Percentiles rank a stretch among this genome's conserved stretches.
phyloP scores from a whole-genome alignment of 2,797 vertebrate species.

The Anguilla anguilla region DNA sequence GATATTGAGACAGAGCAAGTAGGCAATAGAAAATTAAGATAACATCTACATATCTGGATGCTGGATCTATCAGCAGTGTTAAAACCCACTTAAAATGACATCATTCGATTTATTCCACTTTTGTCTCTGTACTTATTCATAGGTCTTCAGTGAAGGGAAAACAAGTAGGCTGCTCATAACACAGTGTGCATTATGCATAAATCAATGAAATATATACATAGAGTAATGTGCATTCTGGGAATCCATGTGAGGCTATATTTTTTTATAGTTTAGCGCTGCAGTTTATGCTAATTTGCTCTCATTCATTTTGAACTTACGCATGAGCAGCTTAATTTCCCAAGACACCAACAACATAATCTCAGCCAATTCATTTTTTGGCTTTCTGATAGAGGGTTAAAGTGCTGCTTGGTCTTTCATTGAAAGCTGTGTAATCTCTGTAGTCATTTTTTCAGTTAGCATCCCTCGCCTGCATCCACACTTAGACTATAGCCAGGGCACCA shows the following conservation, averaged over 20 bases:
- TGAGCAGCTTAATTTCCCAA: slow-evolving; percentile 16
- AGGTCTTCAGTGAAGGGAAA: not conserved
- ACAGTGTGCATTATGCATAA: not conserved
- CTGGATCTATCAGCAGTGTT: not conserved
- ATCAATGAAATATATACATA: not conserved
- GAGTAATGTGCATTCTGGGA: not conserved
- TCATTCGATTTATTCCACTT: not conserved
- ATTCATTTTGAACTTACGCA: slow-evolving; percentile 15
- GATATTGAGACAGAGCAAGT: not conserved
- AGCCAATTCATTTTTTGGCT: slow-evolving; percentile 16
- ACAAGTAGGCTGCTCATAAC: not conserved
- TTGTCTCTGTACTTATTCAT: not conserved
- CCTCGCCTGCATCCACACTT: not conserved
- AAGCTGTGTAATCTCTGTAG: no score
- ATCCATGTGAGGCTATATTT: not conserved
- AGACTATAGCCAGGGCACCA: not conserved
- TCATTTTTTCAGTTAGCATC: not conserved
- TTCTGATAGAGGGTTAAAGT: not conserved
- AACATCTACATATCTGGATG: not conserved
- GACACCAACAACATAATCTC: slow-evolving; percentile 14
- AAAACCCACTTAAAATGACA: not conserved
- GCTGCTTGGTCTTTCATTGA: not conserved
- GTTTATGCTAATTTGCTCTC: not conserved
- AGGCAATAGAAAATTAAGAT: not conserved
- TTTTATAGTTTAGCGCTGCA: slow-evolving; percentile 13